Base-by-base conservation (phyloP, 1,140 invertebrate species). In the Venturia canescens region DNA sequence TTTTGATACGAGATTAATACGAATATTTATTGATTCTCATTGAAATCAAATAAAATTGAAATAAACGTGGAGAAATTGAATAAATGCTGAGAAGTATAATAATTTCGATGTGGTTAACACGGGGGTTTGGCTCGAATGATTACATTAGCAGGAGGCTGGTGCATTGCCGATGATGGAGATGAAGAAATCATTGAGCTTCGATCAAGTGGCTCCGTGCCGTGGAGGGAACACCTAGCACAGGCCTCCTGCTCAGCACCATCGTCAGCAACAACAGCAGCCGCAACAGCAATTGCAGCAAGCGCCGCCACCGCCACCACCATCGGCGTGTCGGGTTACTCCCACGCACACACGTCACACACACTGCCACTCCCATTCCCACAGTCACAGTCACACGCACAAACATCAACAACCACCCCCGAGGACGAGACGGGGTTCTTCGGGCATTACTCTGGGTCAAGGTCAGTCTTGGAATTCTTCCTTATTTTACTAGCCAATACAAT, bases 91-190 rank as follows among this genome's bases (percentile, higher is more conserved):
- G 1, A 44, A 44, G 13, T 13, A 44, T 44, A 9, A 11, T 11
- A 44, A 11, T 44, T 69, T 69, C 29, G 29, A 31, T 69, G 13
- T 77, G 29, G 48, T 66, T 79, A 72, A 80, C 74, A 80, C 44
- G 18, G 44, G 78, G 66, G 48, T 57, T 23, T 50, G 38, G 34
- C 48, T 75, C n/a, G 21, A 57, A 21, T 71, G 29, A 67, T 79
- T 44, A 60, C 84, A 81, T 86, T 84, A 90, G 90, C 91, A 93
- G 92, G 93, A 93, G 86, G 93, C 93, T 89, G 93, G 93, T 84
- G 91, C 93, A 80, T 89, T 94, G 82, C 93, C 93, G 87, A 93
- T 94, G 91, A 92, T 93, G 86, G 93, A 94, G 89, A 92, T 93
- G 89, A 92, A 93, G 89, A 94, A 94, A 89, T 92, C 93, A 86